Base-by-base conservation (phyloP, 1,140 invertebrate genomes). In the Ostrea edulis region DNA sequence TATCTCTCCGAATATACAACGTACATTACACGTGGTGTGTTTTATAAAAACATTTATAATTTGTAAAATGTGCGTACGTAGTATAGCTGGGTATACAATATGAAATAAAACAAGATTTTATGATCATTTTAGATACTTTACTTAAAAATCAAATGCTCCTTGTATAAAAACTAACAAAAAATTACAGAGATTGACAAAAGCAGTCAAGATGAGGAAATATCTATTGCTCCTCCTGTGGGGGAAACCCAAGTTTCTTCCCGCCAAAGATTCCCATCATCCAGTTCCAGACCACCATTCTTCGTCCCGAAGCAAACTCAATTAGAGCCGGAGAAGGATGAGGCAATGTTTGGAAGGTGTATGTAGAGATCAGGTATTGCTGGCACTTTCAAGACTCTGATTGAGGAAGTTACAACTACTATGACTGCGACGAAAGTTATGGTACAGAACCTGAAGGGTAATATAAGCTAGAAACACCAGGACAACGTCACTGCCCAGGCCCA, bases 131-230 rank as follows among this genome's bases (percentile, higher is more conserved):
- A n/a, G n/a, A n/a, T n/a, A n/a, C n/a, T n/a, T n/a, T n/a, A n/a
- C n/a, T n/a, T n/a, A n/a, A n/a, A n/a, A n/a, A n/a, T n/a, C n/a
- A n/a, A n/a, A n/a, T n/a, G n/a, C n/a, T n/a, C n/a, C n/a, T n/a
- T n/a, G n/a, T n/a, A n/a, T n/a, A n/a, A n/a, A n/a, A n/a, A n/a
- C n/a, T n/a, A n/a, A n/a, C n/a, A n/a, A n/a, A n/a, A n/a, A 65
- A 65, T 17, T 20, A 7, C 62, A 65, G 62, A 65, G 62, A 65
- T 20, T 20, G 2, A 65, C 62, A 17, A 7, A 17, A 65, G 62
- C n/a, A 65, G 62, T n/a, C 62, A 65, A n/a, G 62, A 65, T 22
- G 62, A 65, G 62, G 62, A 17, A 65, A 65, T 9, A n/a, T 65
- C 20, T 22, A 22, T 65, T 8, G 12, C 20, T 65, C 62, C 62